These are phyloP conservation scores for Mirza zaza DNA, from an alignment of 2,113 vertebrate genomes.

Conservation along the genomic window DNA sequence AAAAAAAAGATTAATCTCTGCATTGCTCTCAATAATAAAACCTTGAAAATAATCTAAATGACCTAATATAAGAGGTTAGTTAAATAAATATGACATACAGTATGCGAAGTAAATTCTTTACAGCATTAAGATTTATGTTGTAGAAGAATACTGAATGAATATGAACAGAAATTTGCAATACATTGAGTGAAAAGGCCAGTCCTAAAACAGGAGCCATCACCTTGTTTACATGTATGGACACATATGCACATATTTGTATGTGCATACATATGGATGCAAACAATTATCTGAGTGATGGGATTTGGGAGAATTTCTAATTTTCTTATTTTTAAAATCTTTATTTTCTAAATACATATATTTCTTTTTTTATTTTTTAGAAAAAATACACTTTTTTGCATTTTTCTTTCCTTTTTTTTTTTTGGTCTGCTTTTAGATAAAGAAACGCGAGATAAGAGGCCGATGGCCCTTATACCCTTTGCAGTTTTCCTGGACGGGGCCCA, in stretches of 20 bases:
- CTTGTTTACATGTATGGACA: fast-evolving
- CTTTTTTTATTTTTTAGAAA: background rate
- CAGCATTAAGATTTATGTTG: fast-evolving
- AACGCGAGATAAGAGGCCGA: background rate
- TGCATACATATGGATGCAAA: background rate
- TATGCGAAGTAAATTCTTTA: fast-evolving
- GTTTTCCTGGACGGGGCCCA: background rate
- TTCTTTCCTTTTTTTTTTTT: background rate
- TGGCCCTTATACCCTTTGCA: background rate
- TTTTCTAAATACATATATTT: background rate
- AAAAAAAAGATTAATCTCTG: background rate
- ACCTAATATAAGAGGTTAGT: background rate
- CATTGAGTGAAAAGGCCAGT: background rate
- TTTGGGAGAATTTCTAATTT: background rate
- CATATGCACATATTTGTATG: fast-evolving
- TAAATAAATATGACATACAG: fast-evolving
- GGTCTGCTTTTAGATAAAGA: background rate
- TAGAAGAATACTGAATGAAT: no score
- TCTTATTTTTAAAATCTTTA: background rate
- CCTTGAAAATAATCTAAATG: background rate
- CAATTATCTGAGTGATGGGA: background rate
- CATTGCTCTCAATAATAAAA: background rate
- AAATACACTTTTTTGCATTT: background rate
- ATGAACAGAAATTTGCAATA: background rate
- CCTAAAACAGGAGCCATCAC: no score